Evolutionary conservation across 2,888 invertebrate species (phyloP), one percentile per base, ranked within the genome.

Genomic region (Flexamia atlantica): DNA sequence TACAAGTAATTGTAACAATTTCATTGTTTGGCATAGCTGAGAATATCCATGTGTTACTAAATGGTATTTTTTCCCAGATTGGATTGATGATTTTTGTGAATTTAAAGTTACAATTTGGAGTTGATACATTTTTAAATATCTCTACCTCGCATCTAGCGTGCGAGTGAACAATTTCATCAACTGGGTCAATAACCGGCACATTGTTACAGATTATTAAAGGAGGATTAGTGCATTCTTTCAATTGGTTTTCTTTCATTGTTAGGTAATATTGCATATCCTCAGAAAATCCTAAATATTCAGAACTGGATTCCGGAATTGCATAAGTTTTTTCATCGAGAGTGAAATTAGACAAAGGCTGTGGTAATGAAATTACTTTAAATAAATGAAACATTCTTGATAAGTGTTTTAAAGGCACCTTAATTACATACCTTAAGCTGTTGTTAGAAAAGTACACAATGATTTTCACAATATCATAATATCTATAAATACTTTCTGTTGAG

Each of bases 1-100:
- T 74, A 74, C 74, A 74, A n/a, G 40, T 74, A 17, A 42, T 74
- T 74, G 46, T 74, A 5, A 74, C 46, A n/a, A 20, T 5, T n/a
- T 68, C 68, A 28, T 68, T 23, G 25, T n/a, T n/a, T n/a, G n/a
- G n/a, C n/a, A n/a, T n/a, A n/a, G n/a, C n/a, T n/a, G n/a, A n/a
- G n/a, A n/a, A 68, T 23, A 68, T 28, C 68, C 68, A 68, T 23
- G 28, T 25, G 25, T 68, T 68, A 7, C 23, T 23, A 25, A 23
- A 25, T 23, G 68, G 68, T 7, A 68, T 68, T 9, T 28, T 4
- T 68, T 68, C 68, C 10, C 10, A 68, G 17, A 7, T 68, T 28
- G 68, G 68, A 23, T 9, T 68, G 9, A 68, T 9, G 4, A 68
- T 25, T 68, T 25, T 68, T 7, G 68, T 25, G 7, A 28, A 5